A percentile compares a stretch with the other conserved stretches of the same genome.
These are phyloP conservation scores for Plodia interpunctella DNA, from an alignment of 1,140 invertebrate species.

Conservation along the genomic window DNA sequence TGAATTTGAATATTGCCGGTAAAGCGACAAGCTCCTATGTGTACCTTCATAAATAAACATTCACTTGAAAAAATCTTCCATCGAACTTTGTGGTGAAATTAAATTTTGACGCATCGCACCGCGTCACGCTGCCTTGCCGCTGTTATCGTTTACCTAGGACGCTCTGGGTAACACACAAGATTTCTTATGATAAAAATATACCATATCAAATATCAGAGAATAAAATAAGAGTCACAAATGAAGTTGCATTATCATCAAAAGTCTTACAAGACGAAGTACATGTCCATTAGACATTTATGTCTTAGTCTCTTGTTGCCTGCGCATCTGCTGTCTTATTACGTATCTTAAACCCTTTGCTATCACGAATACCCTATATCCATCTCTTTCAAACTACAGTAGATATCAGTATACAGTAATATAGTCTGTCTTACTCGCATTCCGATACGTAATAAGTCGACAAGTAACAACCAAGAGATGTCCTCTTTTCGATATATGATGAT, in stretches of 20 bases:
- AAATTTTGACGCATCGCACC: too few species aligned
- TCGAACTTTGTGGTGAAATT: too few species aligned
- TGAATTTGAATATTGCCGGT: too few species aligned
- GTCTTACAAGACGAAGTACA: conserved; percentile 15
- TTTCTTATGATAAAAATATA: too few species aligned
- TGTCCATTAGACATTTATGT: conserved; percentile 21
- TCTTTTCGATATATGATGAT: conserved; percentile 45
- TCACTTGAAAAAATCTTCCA: too few species aligned
- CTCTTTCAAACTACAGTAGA: conserved; percentile 4
- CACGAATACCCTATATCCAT: background rate
- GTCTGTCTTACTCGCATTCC: background rate
- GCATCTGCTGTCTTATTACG: conserved; percentile 10
- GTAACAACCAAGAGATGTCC: conserved; percentile 21
- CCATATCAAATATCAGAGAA: too few species aligned
- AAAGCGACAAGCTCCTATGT: too few species aligned
- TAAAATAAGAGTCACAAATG: too few species aligned
- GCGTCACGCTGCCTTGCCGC: too few species aligned
- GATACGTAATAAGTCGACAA: background rate
- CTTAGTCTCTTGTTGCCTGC: conserved; percentile 13
- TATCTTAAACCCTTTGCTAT: conserved; percentile 6
- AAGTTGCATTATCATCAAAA: conserved; percentile 6
- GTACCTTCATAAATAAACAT: too few species aligned
- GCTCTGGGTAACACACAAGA: too few species aligned
- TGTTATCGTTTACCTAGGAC: too few species aligned
- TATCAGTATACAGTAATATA: background rate